Evolutionary conservation across 2,113 vertebrate species (phyloP).

Genomic region (Myotis brandtii): DNA sequence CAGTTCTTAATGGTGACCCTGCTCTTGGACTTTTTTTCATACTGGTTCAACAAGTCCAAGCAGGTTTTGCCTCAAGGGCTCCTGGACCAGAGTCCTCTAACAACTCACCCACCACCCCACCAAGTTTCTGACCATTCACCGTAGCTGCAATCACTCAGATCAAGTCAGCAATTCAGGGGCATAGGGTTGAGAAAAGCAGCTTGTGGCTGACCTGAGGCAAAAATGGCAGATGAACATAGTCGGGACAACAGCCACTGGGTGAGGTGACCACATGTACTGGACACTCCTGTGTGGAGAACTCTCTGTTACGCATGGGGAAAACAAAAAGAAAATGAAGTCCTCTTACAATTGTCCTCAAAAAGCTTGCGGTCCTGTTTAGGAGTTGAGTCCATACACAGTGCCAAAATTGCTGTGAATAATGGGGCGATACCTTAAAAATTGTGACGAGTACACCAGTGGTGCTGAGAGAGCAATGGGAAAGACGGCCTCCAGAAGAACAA

Average conservation of each 20-base stretch:
- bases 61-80: slow-evolving; percentile 55
- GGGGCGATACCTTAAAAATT: background rate
- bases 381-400: background rate
- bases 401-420: background rate
- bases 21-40: slow-evolving; percentile 40
- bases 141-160: background rate
- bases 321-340: background rate
- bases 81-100: slow-evolving; percentile 33
- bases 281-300: background rate
- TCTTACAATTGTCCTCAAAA: background rate
- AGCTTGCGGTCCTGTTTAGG: background rate
- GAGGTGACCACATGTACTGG: background rate
- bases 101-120: background rate
- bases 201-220: slow-evolving; percentile 12
- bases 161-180: background rate
- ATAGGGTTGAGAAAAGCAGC: background rate
- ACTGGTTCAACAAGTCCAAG: slow-evolving; percentile 66
- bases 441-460: background rate
- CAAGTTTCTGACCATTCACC: slow-evolving; percentile 14
- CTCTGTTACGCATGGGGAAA: background rate
- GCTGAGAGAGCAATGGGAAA: background rate
- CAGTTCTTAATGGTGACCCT: slow-evolving; percentile 39
- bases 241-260: background rate
- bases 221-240: background rate
- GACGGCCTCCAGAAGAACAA: background rate